Evolutionary conservation across 2,113 vertebrate genomes (phyloP), one percentile per base, ranked within the genome.

Genomic region (Oreotrochilus melanogaster): DNA sequence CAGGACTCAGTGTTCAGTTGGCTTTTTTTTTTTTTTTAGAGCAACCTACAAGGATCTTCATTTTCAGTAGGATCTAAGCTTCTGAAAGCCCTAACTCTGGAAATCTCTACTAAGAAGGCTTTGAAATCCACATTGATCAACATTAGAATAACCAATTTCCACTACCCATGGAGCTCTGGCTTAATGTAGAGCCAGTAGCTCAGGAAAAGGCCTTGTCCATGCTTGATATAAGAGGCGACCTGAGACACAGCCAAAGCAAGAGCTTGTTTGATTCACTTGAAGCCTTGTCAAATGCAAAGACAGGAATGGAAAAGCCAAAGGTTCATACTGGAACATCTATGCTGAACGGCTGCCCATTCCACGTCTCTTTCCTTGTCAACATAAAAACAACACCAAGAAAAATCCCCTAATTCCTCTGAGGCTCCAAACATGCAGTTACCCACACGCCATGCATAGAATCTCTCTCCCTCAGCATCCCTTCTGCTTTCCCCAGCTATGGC

Each of bases 191-290:
- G 33, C 18, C 33, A 65, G 17, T 16, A 85, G 25, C 50, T 72
- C 57, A 48, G 57, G 27, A 61, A 19, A 62, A 70, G 87, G 14
- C 54, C 37, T 51, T 19, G 21, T 21, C 47, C 67, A 12, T 13
- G 28, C 25, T 0, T 47, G 18, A 45, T 48, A 28, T 11, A 33
- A 81, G 48, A 84, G 17, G n/a, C 14, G 67, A 48, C 21, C 33
- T 27, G 22, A 82, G 54, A 47, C 19, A 33, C 23, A 47, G 33
- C 17, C 82, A 60, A 73, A 60, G 66, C 25, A 31, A 78, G 61
- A 61, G 8, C 9, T 48, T 45, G 23, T 47, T n/a, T 42, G 37
- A 78, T 39, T n/a, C 73, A 60, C 0, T 0, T 0, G 0, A 78
- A 85, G 33, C 54, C 35, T 60, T 6, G 1, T 9, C 10, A 25